Percentiles rank a stretch among this genome's conserved stretches.
Conservation (phyloP, 2,113 vertebrate genomes). For the Tylochromis polylepis region DNA sequence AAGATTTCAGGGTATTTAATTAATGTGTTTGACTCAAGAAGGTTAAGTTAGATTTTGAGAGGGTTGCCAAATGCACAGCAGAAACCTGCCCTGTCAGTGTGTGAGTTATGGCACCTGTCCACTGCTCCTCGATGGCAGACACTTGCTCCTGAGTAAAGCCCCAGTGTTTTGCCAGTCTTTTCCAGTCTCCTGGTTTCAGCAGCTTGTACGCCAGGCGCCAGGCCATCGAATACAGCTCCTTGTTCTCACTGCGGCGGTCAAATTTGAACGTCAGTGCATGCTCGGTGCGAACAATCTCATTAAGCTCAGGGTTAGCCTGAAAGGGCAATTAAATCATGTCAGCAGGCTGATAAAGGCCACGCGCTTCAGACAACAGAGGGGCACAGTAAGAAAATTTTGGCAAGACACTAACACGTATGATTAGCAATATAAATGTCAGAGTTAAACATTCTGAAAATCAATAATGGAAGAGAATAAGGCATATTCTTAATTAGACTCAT, state of each 20-base stretch:
- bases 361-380: neutral
- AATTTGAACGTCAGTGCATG: conserved; percentile 82
- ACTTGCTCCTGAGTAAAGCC: conserved; percentile 80
- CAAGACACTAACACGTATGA: neutral
- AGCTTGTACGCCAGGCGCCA: conserved; percentile 83
- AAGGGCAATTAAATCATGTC: conserved; percentile 71
- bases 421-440: conserved; percentile 38
- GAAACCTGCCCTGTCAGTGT: neutral
- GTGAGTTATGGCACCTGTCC: conserved; percentile 78
- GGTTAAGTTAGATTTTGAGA: neutral
- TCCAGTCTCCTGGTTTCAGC: conserved; percentile 81
- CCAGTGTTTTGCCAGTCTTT: conserved; percentile 79
- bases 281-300: conserved; percentile 52
- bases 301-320: conserved; percentile 65
- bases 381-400: conserved; percentile 15
- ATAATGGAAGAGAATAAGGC: neutral
- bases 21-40: neutral
- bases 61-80: neutral
- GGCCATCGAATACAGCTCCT: conserved; percentile 71
- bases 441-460: conserved; percentile 18
- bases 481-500: conserved; percentile 28
- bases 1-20: neutral
- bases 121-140: conserved; percentile 83
- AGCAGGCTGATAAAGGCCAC: conserved; percentile 61
- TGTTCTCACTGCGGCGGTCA: conserved; percentile 82